These are phyloP conservation scores for Ctenomys sociabilis DNA, from an alignment of 2,113 vertebrate species.

Conservation along the genomic window DNA sequence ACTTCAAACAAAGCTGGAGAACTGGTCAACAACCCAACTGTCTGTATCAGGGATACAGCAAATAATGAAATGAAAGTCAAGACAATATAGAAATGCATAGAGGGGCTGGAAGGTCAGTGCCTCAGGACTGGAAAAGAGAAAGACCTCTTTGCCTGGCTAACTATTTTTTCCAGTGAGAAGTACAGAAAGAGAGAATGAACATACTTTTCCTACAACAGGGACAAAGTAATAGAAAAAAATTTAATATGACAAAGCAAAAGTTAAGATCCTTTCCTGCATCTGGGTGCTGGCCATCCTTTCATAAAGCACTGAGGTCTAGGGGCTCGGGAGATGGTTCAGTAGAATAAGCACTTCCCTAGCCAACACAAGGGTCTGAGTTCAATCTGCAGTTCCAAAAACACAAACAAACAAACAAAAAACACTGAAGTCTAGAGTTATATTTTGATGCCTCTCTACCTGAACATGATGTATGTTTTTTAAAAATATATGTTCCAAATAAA, in stretches of 20 bases:
- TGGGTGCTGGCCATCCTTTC: neutral
- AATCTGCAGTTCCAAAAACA: too few species aligned
- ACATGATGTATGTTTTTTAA: too few species aligned
- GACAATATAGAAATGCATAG: neutral
- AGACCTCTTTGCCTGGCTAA: neutral
- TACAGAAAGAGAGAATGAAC: neutral
- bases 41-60: neutral
- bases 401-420: too few species aligned
- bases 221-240: neutral
- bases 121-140: neutral
- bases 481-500: too few species aligned
- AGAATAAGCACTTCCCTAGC: too few species aligned
- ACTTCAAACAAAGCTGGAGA: neutral
- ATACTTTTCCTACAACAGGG: neutral
- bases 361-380: too few species aligned
- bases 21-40: neutral
- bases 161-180: neutral
- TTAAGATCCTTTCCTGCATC: neutral
- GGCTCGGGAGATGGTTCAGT: too few species aligned
- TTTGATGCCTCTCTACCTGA: too few species aligned
- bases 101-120: neutral
- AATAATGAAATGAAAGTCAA: neutral
- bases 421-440: too few species aligned
- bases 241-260: neutral
- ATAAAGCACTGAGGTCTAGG: neutral